Conservation (phyloP, 2,113 vertebrate species). For the Drymodes brunneopygia region DNA sequence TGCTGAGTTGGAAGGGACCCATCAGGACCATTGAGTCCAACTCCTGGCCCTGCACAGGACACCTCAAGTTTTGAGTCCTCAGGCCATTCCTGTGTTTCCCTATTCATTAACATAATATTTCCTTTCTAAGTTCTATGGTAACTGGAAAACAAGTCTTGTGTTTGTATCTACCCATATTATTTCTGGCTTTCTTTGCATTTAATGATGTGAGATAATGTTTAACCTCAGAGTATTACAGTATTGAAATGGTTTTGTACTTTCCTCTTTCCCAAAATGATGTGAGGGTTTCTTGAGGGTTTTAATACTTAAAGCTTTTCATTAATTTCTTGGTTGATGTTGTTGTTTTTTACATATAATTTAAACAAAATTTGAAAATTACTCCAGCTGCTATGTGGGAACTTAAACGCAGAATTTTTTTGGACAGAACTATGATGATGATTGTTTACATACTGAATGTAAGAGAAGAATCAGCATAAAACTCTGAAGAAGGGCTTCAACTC, state of each 20-base stretch:
- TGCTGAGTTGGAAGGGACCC: not conserved
- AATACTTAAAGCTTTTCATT: not conserved
- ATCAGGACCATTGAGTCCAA: fast-evolving
- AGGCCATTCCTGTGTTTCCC: not conserved
- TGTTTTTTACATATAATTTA: not conserved
- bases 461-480: not conserved
- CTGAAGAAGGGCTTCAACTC: not conserved
- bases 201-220: not conserved
- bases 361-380: not conserved
- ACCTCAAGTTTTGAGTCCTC: not conserved
- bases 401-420: not conserved
- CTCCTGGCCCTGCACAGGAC: not conserved
- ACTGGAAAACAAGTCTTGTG: not conserved
- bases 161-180: not conserved
- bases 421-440: not conserved
- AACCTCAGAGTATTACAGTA: not conserved
- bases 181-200: not conserved
- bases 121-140: not conserved
- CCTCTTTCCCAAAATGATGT: not conserved
- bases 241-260: not conserved
- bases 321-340: not conserved
- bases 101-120: not conserved
- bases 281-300: not conserved
- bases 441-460: not conserved
- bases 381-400: not conserved